Evolutionary conservation across 2,888 invertebrate species (phyloP), one percentile per base, ranked within the genome.

Genomic region (Seira sanloemensis): DNA sequence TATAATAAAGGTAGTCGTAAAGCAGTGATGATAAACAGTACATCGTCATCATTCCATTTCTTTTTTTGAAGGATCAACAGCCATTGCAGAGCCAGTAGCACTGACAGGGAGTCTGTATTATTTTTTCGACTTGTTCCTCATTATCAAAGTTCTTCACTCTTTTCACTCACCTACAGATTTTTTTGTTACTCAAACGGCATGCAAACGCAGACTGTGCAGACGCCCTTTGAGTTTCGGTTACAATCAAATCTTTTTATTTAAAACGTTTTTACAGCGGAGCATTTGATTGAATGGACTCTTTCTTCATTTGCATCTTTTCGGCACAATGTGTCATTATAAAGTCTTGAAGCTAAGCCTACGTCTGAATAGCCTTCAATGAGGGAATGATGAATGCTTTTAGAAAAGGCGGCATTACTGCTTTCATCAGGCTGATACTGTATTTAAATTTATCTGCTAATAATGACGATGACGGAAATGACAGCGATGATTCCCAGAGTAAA

Each of bases 291-390:
- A n/a, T n/a, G n/a, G n/a, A n/a, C n/a, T n/a, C 66, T 66, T 66
- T 23, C 37, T 67, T 72, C 27, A 67, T 65, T 23, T 24, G n/a
- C n/a, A n/a, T n/a, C n/a, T n/a, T n/a, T n/a, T n/a, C n/a, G n/a
- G n/a, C 26, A 67, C 79, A 79, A 66, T 67, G 79, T 65, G 73
- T 73, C 79, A 79, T 79, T 79, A 79, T 79, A 66, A 62, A n/a
- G 21, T 66, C 72, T 72, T 72, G 46, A 72, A 72, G 79, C 58
- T 67, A n/a, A n/a, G n/a, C n/a, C n/a, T n/a, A 73, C 79, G 73
- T 54, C 54, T 67, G 79, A 73, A 67, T 18, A 58, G 27, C 16
- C 18, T 65, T 72, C 78, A 78, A 79, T 58, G 37, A 65, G 23
- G 62, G 27, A n/a, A n/a, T n/a, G n/a, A n/a, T 54, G 73, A n/a